These are phyloP conservation scores for Semnornis frantzii DNA, from an alignment of 2,113 vertebrate genomes.

Conservation along the genomic window DNA sequence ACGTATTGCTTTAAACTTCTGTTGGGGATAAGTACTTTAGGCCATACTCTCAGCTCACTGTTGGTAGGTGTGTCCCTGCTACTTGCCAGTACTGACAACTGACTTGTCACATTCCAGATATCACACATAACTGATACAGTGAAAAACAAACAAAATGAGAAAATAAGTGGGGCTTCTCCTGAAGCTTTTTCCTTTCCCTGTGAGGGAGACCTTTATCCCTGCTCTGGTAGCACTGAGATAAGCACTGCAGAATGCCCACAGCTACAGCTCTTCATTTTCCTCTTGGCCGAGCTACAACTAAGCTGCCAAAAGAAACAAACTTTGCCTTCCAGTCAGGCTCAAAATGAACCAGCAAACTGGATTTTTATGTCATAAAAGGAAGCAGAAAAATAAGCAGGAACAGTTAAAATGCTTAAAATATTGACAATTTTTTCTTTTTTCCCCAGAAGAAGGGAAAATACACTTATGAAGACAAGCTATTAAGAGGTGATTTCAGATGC, in stretches of 20 bases:
- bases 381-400: slow-evolving; percentile 32
- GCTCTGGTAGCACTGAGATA: slow-evolving; percentile 42
- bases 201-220: not conserved
- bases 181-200: not conserved
- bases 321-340: slow-evolving; percentile 59
- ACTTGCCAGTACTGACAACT: not conserved
- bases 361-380: slow-evolving; percentile 63
- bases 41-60: not conserved
- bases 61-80: not conserved
- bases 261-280: slow-evolving; percentile 67
- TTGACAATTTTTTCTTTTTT: not conserved
- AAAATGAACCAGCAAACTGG: slow-evolving; percentile 64
- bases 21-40: not conserved
- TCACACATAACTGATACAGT: not conserved
- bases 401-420: slow-evolving; percentile 53
- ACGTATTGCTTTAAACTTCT: not conserved
- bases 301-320: slow-evolving; percentile 74
- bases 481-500: not conserved
- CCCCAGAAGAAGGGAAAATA: slow-evolving; percentile 29
- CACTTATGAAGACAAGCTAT: slow-evolving; percentile 8
- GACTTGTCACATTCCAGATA: not conserved
- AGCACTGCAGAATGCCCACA: slow-evolving; percentile 36
- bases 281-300: slow-evolving; percentile 61
- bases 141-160: not conserved
- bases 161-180: not conserved